These are phyloP conservation scores for Platypus cylindrus DNA, from an alignment of 2,888 invertebrate species.

Conservation along the genomic window DNA sequence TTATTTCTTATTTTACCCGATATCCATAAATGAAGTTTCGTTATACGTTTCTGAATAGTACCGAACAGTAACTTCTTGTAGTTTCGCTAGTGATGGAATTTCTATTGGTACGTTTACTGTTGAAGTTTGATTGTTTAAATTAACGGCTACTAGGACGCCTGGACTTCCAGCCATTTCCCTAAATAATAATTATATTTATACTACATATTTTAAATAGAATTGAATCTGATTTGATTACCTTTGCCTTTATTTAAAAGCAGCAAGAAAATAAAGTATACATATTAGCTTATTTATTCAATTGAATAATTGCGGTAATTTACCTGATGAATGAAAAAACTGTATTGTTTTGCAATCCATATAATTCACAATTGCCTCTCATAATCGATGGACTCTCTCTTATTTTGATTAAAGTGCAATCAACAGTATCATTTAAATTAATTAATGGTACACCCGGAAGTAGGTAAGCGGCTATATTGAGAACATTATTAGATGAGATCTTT, in stretches of 20 bases:
- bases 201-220: background rate
- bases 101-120: conserved; percentile 39
- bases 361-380: conserved; percentile 46
- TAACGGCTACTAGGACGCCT: conserved; percentile 60
- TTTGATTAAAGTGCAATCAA: conserved; percentile 33
- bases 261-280: conserved; percentile 8
- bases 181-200: conserved; percentile 13
- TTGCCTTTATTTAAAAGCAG: conserved; percentile 13
- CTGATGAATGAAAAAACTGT: conserved; percentile 55
- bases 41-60: conserved; percentile 42
- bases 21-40: conserved; percentile 30
- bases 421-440: conserved; percentile 19
- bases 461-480: conserved; percentile 54
- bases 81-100: conserved; percentile 35
- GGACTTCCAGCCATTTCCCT: conserved; percentile 65
- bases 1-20: conserved; percentile 35
- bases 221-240: conserved; percentile 12
- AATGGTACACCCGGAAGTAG: conserved; percentile 67
- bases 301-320: conserved; percentile 35
- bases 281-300: background rate
- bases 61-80: conserved; percentile 49
- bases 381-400: conserved; percentile 44
- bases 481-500: conserved; percentile 24
- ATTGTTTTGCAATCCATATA: conserved; percentile 38
- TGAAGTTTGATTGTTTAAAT: conserved; percentile 41